phyloP scores from a whole-genome alignment of 2,888 invertebrate genomes.

The Villa cingulata region DNA sequence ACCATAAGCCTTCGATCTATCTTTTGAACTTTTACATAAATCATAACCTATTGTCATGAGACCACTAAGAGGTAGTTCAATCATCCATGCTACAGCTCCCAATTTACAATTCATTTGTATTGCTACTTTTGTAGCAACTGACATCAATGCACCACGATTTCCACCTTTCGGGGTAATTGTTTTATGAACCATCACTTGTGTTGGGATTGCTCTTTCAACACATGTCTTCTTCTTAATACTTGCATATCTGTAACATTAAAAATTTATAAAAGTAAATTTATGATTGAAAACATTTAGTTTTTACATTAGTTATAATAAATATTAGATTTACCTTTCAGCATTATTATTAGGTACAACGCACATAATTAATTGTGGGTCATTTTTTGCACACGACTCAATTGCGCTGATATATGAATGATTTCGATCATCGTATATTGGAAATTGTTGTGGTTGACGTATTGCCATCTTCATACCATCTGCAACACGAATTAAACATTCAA shows the following conservation, averaged over 20 bases:
- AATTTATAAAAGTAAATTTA: not conserved
- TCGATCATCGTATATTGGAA: conserved; percentile 43
- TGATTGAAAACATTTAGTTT: no score
- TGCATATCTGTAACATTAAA: conserved; percentile 42
- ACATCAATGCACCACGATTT: conserved; percentile 42
- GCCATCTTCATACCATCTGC: conserved; percentile 37
- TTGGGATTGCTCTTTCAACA: conserved; percentile 57
- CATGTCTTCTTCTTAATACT: conserved; percentile 79
- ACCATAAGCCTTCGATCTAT: conserved; percentile 51
- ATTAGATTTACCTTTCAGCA: conserved; percentile 44
- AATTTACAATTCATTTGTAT: conserved; percentile 89
- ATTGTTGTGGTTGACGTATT: conserved; percentile 34
- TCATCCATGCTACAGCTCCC: conserved; percentile 81
- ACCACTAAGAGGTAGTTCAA: conserved; percentile 49
- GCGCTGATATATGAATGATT: conserved; percentile 45
- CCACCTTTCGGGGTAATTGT: conserved; percentile 25
- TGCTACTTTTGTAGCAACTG: conserved; percentile 82
- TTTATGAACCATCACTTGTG: conserved; percentile 40
- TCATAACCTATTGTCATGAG: conserved; percentile 82
- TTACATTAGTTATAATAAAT: not conserved
- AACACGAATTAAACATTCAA: conserved; percentile 30
- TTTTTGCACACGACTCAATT: conserved; percentile 43
- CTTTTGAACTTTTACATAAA: conserved; percentile 67
- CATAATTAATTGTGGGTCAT: conserved; percentile 51
- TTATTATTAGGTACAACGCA: conserved; percentile 56